phyloP scores from a whole-genome alignment of 2,888 invertebrate species.

The Phyllotreta striolata region DNA sequence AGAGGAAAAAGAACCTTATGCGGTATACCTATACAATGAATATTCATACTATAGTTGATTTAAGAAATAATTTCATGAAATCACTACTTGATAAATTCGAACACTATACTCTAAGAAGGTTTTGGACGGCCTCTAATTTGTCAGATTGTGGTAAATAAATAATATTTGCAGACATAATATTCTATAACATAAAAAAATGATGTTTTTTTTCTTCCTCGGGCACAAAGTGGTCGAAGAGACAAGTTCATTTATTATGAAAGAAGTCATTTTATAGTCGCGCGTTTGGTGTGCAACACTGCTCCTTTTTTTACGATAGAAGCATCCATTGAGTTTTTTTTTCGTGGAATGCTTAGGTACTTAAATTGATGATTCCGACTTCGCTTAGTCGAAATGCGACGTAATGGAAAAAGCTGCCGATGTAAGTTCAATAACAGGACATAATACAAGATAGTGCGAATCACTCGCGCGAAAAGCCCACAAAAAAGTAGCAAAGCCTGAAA shows the following conservation, averaged over 20 bases:
- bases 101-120: no score
- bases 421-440: slow-evolving; percentile 9
- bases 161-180: no score
- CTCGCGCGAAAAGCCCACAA: not conserved
- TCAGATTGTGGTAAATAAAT: no score
- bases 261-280: no score
- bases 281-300: no score
- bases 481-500: not conserved
- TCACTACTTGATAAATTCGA: not conserved
- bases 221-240: no score
- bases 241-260: no score
- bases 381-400: slow-evolving; percentile 11
- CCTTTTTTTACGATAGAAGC: not conserved
- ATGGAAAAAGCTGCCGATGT: not conserved
- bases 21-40: not conserved
- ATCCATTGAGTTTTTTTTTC: slow-evolving; percentile 21
- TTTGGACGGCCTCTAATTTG: no score
- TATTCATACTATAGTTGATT: no score
- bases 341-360: slow-evolving; percentile 12
- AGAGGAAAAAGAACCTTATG: no score
- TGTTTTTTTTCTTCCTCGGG: no score
- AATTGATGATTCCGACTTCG: slow-evolving; percentile 23
- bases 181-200: no score
- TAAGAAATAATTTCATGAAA: not conserved
- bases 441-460: slow-evolving; percentile 4